Conservation (phyloP, 1,140 invertebrate genomes). For the Oscheius sp. region DNA sequence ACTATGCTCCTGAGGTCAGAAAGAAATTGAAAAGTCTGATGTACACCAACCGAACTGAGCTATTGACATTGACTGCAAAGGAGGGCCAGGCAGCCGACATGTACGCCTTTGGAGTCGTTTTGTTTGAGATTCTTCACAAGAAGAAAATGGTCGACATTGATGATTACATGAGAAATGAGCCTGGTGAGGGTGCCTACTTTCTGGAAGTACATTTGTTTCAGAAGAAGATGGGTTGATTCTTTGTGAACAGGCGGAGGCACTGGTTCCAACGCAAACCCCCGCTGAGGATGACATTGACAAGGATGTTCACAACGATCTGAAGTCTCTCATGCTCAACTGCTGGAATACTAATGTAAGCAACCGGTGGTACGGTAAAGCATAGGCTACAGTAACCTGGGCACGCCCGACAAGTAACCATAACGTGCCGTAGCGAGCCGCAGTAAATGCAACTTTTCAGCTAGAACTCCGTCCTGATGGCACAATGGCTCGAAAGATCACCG, state of each 20-base stretch:
- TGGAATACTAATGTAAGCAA: background rate
- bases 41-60: constrained; percentile 20
- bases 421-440: no score
- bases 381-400: background rate
- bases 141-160: constrained; percentile 18
- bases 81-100: constrained; percentile 35
- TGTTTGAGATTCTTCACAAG: constrained; percentile 33
- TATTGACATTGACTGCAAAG: background rate
- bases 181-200: background rate
- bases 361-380: background rate
- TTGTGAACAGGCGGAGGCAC: constrained; percentile 16
- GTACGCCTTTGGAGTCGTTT: constrained; percentile 40
- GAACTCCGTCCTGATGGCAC: constrained; percentile 19
- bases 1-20: constrained; percentile 35
- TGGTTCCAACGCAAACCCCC: constrained; percentile 1
- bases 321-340: background rate
- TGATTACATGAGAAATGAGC: background rate
- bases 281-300: background rate
- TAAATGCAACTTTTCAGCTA: background rate
- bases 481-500: constrained; percentile 37
- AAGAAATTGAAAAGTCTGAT: constrained; percentile 1
- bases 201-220: background rate
- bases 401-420: background rate
- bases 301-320: constrained; percentile 21
- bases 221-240: constrained; percentile 19